Evolutionary conservation across 2,888 invertebrate species (phyloP), one percentile per base, ranked within the genome.

Genomic region (Caenorhabditis afra): DNA sequence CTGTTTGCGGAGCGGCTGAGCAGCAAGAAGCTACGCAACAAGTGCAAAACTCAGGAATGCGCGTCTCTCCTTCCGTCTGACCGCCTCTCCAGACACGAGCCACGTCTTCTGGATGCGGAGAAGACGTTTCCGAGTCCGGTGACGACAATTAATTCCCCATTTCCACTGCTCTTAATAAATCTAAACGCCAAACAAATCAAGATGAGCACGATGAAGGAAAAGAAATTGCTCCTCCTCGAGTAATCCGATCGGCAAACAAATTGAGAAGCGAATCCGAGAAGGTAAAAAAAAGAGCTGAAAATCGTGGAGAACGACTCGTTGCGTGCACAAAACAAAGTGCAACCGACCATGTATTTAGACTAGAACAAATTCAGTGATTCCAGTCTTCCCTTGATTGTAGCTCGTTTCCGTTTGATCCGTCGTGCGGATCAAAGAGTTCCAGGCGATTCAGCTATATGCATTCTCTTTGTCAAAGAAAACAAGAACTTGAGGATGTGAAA

Each of bases 21-120:
- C 59, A 37, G 45, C 29, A 29, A 39, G 53, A 49, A 53, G 39
- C 29, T 62, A 71, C 71, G 71, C 71, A 64, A 64, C 49, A 71
- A 71, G 71, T 71, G 71, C 71, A 71, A 71, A 71, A 71, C 57
- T 71, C 71, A 71, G 49, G 49, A 66, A 66, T 57, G 52, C 52
- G 52, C 12, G 41, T 14, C n/a, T n/a, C n/a, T n/a, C 41, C 41
- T 10, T 49, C 49, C 49, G 18, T 52, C 52, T 52, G 52, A 52
- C 23, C 52, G 23, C 4, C 22, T 10, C 11, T 16, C 45, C 45
- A 10, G 16, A 16, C 7, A 5, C 29, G 29, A 29, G 7, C n/a
- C n/a, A 29, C 29, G 29, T 29, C 29, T 29, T 29, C 29, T 29
- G 29, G 7, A 29, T 7, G 4, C 29, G 7, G 7, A 3, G 29